Conservation (phyloP, 2,888 invertebrate species). For the Criorhina ranunculi region DNA sequence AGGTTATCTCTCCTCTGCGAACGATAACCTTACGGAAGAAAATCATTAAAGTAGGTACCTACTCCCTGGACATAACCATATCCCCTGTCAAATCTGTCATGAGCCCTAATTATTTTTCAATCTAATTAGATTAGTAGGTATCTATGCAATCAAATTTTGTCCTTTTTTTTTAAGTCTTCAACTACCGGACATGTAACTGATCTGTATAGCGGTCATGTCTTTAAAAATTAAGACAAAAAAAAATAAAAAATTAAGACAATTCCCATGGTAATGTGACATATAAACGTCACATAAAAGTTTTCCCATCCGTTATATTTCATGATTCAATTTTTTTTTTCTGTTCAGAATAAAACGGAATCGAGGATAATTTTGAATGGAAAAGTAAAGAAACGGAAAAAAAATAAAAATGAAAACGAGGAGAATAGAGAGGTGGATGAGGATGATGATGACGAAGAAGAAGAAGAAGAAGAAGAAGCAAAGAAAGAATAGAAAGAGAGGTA, state of each 20-base stretch:
- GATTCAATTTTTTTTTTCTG: slow-evolving; percentile 72
- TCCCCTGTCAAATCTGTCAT: not conserved
- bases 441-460: slow-evolving; percentile 1
- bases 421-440: slow-evolving; percentile 13
- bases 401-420: slow-evolving; percentile 10
- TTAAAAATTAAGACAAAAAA: slow-evolving; percentile 28
- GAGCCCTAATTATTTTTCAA: not conserved
- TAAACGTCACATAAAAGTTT: slow-evolving; percentile 68
- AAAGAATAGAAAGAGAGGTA: slow-evolving; percentile 42
- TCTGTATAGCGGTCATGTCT: slow-evolving; percentile 58
- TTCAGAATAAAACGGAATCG: slow-evolving; percentile 61
- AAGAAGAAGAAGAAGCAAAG: slow-evolving; percentile 28
- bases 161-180: not conserved
- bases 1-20: too few relatives aligned
- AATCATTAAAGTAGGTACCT: too few relatives aligned
- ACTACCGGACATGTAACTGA: slow-evolving; percentile 29
- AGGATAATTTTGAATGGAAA: slow-evolving; percentile 67
- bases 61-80: too few relatives aligned
- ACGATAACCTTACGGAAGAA: too few relatives aligned
- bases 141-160: not conserved
- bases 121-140: slow-evolving; percentile 19
- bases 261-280: slow-evolving; percentile 54
- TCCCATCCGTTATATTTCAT: slow-evolving; percentile 70
- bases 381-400: slow-evolving; percentile 19
- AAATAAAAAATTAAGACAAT: slow-evolving; percentile 3